A percentile compares a stretch with the other conserved stretches of the same genome.
Conservation (phyloP, 2,888 invertebrate genomes). For the Papilio protenor region DNA sequence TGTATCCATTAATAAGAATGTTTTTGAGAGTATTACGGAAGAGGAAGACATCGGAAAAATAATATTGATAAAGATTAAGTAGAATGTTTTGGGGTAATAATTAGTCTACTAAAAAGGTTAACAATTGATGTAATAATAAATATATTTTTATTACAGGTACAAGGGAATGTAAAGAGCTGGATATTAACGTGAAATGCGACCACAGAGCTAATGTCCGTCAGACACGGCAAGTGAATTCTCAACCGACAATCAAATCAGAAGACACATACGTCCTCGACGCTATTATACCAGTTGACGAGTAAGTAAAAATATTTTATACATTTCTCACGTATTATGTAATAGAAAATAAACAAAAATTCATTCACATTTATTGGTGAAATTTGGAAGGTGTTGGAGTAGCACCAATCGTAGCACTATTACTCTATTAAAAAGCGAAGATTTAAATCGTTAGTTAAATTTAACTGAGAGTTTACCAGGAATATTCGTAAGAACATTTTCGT, state of each 20-base stretch:
- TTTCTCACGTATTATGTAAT: background rate
- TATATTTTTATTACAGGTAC: constrained; percentile 75
- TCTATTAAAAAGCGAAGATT: constrained; percentile 39
- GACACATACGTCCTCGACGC: constrained; percentile 93
- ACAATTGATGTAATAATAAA: background rate
- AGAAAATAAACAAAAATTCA: background rate
- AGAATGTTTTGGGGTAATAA: background rate
- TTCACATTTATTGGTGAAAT: constrained; percentile 22
- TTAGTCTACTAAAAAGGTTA: background rate
- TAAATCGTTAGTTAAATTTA: constrained; percentile 38
- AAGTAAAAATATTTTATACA: constrained; percentile 72
- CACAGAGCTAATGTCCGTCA: constrained; percentile 88
- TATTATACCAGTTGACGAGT: constrained; percentile 93
- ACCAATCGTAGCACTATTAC: constrained; percentile 43
- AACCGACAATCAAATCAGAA: constrained; percentile 86
- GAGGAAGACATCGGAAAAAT: too few relatives aligned
- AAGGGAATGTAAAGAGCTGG: constrained; percentile 94
- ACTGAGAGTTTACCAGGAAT: background rate
- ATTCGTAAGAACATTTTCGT: background rate
- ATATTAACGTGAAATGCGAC: constrained; percentile 96
- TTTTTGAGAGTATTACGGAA: background rate
- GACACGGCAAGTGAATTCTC: constrained; percentile 85
- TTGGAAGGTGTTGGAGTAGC: constrained; percentile 49
- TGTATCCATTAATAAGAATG: background rate
- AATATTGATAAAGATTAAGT: background rate